Conservation (phyloP, 2,888 invertebrate genomes). For the Ochlodes sylvanus region DNA sequence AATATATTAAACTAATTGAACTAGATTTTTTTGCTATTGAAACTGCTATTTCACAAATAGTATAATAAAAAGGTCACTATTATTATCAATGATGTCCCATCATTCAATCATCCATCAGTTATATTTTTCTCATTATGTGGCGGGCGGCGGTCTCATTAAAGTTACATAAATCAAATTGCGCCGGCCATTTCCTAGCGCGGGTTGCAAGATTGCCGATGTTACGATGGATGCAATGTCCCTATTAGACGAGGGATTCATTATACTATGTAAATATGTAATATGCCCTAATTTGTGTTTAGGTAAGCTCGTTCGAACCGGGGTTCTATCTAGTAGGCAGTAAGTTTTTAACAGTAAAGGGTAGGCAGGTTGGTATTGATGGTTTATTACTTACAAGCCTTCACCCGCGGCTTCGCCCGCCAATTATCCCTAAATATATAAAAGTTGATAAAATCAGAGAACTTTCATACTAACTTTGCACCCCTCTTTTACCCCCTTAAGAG, state of each 20-base stretch:
- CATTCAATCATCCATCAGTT: constrained; percentile 20
- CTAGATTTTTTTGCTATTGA: background rate
- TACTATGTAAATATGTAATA: background rate
- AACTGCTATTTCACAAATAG: background rate
- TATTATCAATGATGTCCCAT: constrained; percentile 24
- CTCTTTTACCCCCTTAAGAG: no score
- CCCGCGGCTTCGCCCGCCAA: no score
- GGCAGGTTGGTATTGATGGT: no score
- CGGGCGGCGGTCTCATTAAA: constrained; percentile 32
- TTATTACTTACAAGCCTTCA: no score
- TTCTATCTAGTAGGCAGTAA: no score
- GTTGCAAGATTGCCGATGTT: constrained; percentile 22
- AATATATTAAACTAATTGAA: no score
- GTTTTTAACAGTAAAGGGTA: no score
- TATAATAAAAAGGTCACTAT: constrained; percentile 10
- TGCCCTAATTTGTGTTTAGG: constrained; percentile 3
- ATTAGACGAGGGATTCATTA: constrained; percentile 24
- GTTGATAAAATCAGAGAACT: no score
- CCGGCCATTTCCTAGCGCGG: constrained; percentile 18
- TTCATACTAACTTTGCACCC: no score
- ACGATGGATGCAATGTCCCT: constrained; percentile 5
- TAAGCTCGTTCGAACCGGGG: background rate
- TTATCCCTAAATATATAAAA: no score
- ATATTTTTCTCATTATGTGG: constrained; percentile 33
- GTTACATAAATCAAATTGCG: constrained; percentile 36